Conservation (phyloP, 2,888 invertebrate genomes). For the Geotrupes spiniger region DNA sequence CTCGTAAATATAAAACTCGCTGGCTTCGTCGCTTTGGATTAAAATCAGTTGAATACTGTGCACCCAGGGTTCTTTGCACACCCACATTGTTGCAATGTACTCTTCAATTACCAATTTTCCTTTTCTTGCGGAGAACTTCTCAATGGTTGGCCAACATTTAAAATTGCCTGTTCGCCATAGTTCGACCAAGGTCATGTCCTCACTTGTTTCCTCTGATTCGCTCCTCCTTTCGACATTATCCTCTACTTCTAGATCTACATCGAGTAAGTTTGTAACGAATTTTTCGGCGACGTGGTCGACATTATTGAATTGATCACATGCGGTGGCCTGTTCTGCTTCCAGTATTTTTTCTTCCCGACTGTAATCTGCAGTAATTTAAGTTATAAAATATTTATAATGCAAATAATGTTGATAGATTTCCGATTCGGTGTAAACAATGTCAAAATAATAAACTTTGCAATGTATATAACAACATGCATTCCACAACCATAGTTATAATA, state of each 20-base stretch:
- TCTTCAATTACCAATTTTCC: slow-evolving; percentile 30
- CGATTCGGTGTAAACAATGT: too few relatives aligned
- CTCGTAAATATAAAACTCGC: slow-evolving; percentile 38
- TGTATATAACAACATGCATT: too few relatives aligned
- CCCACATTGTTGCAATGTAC: slow-evolving; percentile 35
- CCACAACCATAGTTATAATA: too few relatives aligned
- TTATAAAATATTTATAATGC: too few relatives aligned
- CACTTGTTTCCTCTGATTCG: not conserved
- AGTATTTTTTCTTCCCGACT: too few relatives aligned
- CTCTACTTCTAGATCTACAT: not conserved
- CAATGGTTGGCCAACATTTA: slow-evolving; percentile 32
- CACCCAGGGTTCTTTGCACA: slow-evolving; percentile 32
- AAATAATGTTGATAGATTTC: too few relatives aligned
- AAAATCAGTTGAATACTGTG: slow-evolving; percentile 32
- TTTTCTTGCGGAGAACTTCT: slow-evolving; percentile 30
- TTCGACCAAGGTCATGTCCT: too few relatives aligned
- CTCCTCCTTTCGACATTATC: not conserved
- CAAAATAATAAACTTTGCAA: too few relatives aligned
- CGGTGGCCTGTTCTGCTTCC: too few relatives aligned
- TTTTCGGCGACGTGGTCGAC: not conserved
- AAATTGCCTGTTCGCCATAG: too few relatives aligned
- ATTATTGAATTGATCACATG: not conserved
- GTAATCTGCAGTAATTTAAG: too few relatives aligned
- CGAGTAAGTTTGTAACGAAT: too few relatives aligned
- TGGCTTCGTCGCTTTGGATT: slow-evolving; percentile 32